A percentile compares a stretch with the other conserved stretches of the same genome.
Conservation (phyloP, 2,888 invertebrate species). For the Leucoptera coffeella region DNA sequence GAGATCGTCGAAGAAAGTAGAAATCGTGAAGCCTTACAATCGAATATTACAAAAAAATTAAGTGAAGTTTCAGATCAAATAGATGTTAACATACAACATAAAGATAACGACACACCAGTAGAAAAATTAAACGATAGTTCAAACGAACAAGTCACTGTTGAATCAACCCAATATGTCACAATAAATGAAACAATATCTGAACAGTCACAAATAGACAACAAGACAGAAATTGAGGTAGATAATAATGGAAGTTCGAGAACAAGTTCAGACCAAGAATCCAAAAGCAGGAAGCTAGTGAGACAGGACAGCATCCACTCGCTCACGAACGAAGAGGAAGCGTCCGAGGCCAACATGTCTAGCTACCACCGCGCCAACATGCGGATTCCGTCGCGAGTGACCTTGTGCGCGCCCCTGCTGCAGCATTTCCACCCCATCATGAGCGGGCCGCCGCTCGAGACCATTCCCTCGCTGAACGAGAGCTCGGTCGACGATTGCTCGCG, state of each 20-base stretch:
- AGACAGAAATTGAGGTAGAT: conserved; percentile 1
- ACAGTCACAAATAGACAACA: conserved; percentile 1
- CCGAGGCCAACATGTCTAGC: conserved; percentile 29
- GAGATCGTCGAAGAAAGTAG: conserved; percentile 23
- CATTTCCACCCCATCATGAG: conserved; percentile 32
- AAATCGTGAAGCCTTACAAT: conserved; percentile 8
- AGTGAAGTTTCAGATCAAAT: no score
- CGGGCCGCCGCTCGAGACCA: conserved; percentile 29
- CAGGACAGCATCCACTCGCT: conserved; percentile 31
- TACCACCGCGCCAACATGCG: no score
- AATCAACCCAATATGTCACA: background rate
- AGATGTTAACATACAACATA: no score
- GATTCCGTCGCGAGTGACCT: conserved; percentile 11
- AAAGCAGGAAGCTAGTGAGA: conserved; percentile 19
- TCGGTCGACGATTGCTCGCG: conserved; percentile 10
- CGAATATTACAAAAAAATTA: no score
- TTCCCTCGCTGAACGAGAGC: conserved; percentile 33
- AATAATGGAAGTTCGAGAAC: no score
- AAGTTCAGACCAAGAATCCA: no score
- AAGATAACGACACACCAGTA: background rate
- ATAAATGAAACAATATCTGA: background rate
- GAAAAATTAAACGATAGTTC: no score
- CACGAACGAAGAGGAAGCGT: conserved; percentile 7
- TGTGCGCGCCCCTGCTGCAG: conserved; percentile 20
- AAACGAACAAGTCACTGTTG: no score